Evolutionary conservation across 2,113 vertebrate genomes (phyloP).

Genomic region (Oreotrochilus melanogaster): DNA sequence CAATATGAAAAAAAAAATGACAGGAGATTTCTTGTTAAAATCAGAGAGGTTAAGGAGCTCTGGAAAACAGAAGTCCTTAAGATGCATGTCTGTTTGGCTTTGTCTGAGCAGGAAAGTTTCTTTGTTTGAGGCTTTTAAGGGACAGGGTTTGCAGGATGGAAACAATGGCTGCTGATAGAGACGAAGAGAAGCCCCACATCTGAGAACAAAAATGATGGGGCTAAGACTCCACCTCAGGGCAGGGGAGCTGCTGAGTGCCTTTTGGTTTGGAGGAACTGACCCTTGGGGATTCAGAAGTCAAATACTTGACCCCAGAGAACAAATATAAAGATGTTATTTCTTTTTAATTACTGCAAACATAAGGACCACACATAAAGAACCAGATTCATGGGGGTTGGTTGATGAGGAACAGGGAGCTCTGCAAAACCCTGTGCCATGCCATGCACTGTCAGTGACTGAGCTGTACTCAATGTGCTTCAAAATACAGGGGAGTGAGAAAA

Average conservation of each 20-base stretch:
- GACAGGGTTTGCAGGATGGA: not conserved
- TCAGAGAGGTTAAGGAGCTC: not conserved
- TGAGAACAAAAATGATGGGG: not conserved
- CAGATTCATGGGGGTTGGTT: not conserved
- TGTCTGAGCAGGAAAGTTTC: not conserved
- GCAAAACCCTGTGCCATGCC: not conserved
- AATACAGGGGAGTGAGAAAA: not conserved
- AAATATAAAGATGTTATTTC: not conserved
- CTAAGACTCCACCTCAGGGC: not conserved
- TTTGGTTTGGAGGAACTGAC: not conserved
- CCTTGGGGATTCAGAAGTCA: not conserved
- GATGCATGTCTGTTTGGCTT: not conserved
- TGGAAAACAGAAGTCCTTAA: conserved; percentile 9
- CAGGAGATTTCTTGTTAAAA: not conserved
- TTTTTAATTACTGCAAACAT: not conserved
- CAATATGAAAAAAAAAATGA: not conserved
- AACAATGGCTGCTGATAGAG: not conserved
- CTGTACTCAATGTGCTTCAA: not conserved
- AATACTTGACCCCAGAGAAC: not conserved
- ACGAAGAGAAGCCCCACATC: not conserved
- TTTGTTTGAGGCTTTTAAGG: not conserved
- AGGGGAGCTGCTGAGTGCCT: not conserved
- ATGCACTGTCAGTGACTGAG: not conserved
- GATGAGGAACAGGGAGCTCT: fast-evolving
- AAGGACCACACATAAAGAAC: not conserved